These are phyloP conservation scores for Hiodon alosoides DNA, from an alignment of 2,113 vertebrate genomes.

Conservation along the genomic window DNA sequence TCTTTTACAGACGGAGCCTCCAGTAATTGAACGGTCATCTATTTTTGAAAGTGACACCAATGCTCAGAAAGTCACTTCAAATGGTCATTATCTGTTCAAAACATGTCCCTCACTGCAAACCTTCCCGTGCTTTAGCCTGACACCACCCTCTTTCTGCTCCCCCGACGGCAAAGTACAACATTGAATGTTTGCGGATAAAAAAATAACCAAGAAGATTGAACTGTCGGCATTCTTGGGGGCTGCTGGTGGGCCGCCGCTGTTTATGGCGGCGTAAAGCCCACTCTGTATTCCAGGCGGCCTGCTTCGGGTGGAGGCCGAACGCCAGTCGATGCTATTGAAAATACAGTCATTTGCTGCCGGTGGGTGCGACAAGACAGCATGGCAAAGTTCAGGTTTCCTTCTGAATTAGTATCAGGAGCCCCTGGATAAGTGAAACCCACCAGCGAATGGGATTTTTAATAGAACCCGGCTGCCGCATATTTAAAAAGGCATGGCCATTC, in stretches of 20 bases:
- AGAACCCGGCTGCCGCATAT: slow-evolving; percentile 47
- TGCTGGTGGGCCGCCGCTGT: background rate
- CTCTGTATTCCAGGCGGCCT: slow-evolving; percentile 49
- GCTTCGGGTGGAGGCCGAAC: slow-evolving; percentile 40
- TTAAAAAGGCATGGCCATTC: slow-evolving; percentile 31
- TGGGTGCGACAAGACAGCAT: slow-evolving; percentile 42
- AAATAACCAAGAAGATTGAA: slow-evolving; percentile 22
- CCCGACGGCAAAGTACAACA: background rate
- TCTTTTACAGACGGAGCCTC: background rate
- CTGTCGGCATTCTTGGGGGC: background rate
- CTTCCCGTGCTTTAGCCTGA: background rate
- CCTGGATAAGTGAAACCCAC: slow-evolving; percentile 46
- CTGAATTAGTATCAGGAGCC: slow-evolving; percentile 56
- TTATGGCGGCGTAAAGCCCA: slow-evolving; percentile 22
- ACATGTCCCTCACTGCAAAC: background rate
- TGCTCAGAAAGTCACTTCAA: slow-evolving; percentile 21
- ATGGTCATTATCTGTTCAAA: slow-evolving; percentile 13
- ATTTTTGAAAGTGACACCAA: slow-evolving; percentile 7
- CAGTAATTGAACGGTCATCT: slow-evolving; percentile 10
- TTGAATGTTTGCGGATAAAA: slow-evolving; percentile 33
- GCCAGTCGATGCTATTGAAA: slow-evolving; percentile 65
- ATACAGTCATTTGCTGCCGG: slow-evolving; percentile 57
- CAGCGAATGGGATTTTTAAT: slow-evolving; percentile 40
- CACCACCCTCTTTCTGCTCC: background rate
- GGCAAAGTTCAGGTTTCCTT: slow-evolving; percentile 57